Conservation (phyloP, 2,797 vertebrate genomes). For the Gallinago nigripennis region DNA sequence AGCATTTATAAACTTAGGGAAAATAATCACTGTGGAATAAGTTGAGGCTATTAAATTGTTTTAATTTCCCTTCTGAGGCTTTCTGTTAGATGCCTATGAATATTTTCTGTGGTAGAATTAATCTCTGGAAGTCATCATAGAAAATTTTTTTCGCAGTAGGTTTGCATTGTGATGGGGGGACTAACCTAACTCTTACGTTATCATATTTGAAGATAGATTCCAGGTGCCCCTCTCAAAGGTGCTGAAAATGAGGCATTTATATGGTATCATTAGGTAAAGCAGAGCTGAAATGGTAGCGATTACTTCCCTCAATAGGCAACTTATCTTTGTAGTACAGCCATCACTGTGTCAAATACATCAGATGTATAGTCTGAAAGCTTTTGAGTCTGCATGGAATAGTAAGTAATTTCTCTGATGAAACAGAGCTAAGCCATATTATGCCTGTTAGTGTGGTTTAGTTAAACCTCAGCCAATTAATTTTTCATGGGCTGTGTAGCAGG, state of each 20-base stretch:
- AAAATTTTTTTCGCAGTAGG: background rate
- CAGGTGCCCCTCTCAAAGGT: background rate
- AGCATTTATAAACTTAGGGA: background rate
- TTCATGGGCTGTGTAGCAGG: background rate
- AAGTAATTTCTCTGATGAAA: conserved; percentile 2
- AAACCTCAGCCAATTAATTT: conserved; percentile 37
- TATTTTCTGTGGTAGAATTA: background rate
- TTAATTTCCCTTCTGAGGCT: background rate
- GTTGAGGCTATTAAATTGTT: background rate
- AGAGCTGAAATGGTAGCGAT: background rate
- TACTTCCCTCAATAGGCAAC: background rate
- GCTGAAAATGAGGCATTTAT: background rate
- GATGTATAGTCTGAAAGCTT: conserved; percentile 5
- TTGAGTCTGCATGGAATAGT: background rate
- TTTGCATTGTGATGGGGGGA: background rate
- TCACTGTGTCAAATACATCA: background rate
- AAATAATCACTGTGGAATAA: background rate
- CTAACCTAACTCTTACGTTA: background rate
- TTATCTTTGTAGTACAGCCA: background rate
- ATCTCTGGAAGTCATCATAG: background rate
- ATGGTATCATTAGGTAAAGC: background rate
- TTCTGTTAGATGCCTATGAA: background rate
- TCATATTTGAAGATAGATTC: background rate
- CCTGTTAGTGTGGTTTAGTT: background rate
- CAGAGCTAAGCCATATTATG: background rate